These are phyloP conservation scores for Argentina silus DNA, from an alignment of 2,797 vertebrate genomes.

Conservation along the genomic window DNA sequence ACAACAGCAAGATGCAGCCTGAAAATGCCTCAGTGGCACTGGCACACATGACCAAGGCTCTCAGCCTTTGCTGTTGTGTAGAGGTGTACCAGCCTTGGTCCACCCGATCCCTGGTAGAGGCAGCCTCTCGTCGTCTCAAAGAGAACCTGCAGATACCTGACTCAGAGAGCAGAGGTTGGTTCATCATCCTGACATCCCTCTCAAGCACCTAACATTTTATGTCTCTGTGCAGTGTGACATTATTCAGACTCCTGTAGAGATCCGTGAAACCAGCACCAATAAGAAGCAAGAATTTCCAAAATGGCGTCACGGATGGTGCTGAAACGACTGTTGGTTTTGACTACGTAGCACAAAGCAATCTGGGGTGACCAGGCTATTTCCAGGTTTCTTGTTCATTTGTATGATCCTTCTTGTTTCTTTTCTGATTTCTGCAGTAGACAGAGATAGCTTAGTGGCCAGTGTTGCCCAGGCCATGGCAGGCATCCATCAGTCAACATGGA, in stretches of 20 bases:
- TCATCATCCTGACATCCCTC: neutral
- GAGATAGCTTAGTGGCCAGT: slow-evolving; percentile 38
- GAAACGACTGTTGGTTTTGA: no score
- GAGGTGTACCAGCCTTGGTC: slow-evolving; percentile 82
- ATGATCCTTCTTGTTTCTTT: neutral
- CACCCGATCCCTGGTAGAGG: slow-evolving; percentile 63
- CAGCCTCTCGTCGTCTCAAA: slow-evolving; percentile 68
- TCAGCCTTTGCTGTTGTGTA: slow-evolving; percentile 72
- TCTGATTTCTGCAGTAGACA: slow-evolving; percentile 43
- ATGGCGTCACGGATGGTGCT: no score
- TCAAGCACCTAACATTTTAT: neutral
- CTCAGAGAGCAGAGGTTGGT: slow-evolving; percentile 34
- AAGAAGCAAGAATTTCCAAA: no score
- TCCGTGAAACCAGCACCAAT: no score
- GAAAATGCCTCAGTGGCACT: slow-evolving; percentile 30
- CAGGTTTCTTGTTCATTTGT: neutral
- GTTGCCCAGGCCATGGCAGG: slow-evolving; percentile 76
- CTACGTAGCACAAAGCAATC: no score
- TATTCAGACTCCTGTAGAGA: no score
- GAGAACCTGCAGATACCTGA: slow-evolving; percentile 38
- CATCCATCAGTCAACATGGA: slow-evolving; percentile 79
- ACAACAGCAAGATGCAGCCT: slow-evolving; percentile 12
- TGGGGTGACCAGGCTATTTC: neutral
- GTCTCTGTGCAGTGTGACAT: neutral
- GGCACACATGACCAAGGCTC: slow-evolving; percentile 65